A percentile compares a stretch with the other conserved stretches of the same genome.
These are phyloP conservation scores for Linnaemya vulpina DNA, from an alignment of 2,888 invertebrate species.

Conservation along the genomic window DNA sequence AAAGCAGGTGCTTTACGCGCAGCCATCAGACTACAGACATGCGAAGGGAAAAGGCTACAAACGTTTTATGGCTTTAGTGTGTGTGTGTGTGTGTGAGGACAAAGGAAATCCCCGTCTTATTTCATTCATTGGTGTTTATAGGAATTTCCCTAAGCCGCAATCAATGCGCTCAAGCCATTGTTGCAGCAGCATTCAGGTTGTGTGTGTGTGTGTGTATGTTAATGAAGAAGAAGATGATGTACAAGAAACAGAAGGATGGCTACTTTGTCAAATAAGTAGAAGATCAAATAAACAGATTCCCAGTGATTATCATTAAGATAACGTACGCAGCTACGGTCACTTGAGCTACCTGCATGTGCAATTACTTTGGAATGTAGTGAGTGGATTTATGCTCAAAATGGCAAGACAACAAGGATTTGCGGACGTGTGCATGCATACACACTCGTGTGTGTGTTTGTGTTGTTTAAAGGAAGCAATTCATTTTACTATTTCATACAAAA, in stretches of 20 bases:
- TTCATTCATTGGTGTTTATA: slow-evolving; percentile 64
- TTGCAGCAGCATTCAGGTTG: neutral
- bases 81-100: slow-evolving; percentile 19
- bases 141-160: slow-evolving; percentile 58
- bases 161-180: slow-evolving; percentile 25
- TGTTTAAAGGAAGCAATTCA: slow-evolving; percentile 56
- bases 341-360: slow-evolving; percentile 30
- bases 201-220: neutral
- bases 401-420: no score
- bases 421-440: neutral
- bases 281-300: slow-evolving; percentile 60
- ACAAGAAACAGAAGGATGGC: slow-evolving; percentile 16
- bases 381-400: no score
- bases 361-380: neutral
- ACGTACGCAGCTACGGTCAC: neutral
- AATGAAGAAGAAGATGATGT: slow-evolving; percentile 6
- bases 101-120: slow-evolving; percentile 54
- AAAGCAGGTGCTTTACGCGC: slow-evolving; percentile 58
- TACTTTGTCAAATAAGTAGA: slow-evolving; percentile 33
- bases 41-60: slow-evolving; percentile 15
- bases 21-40: neutral
- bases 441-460: neutral
- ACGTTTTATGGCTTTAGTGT: no score
- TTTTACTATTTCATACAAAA: slow-evolving; percentile 38
- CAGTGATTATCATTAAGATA: slow-evolving; percentile 59